Base-by-base conservation (phyloP, 1,140 invertebrate species). In the Arion vulgaris region DNA sequence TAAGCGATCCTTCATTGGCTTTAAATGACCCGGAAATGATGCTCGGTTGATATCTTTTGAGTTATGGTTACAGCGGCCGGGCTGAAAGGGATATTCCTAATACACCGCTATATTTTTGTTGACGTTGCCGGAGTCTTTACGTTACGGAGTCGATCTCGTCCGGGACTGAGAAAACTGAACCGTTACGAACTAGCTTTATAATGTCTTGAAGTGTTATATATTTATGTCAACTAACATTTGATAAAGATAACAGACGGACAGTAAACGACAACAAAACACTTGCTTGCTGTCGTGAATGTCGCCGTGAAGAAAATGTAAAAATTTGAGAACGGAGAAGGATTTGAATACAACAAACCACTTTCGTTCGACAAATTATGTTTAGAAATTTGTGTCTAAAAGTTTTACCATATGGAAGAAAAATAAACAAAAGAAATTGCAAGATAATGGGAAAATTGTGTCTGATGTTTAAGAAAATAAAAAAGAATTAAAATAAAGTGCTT, bases 1-100 rank as follows among this genome's bases (percentile, higher is more conserved):
- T 19, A 17, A 34, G 62, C 62, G 62, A 66, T 32, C n/a, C 62
- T 66, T 66, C 62, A 32, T 66, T 66, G 2, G 62, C 28, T 66
- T n/a, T 28, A 66, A 66, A 66, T 34, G 62, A 66, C 62, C 62
- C 62, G 62, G 62, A 66, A 66, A 66, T 17, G 62, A 66, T 66
- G 28, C n/a, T 28, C 17, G 62, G 28, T 66, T 66, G 62, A 66
- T 66, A 66, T n/a, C 62, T 57, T 23, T 23, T 32, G 62, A 66
- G 62, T 66, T 66, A 66, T 66, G 62, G 28, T n/a, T 66, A 66
- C 1, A 28, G 62, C 28, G n/a, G 62, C 62, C 62, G 62, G 62
- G n/a, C n/a, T 66, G 62, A 66, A 66, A 66, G 5, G 0, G 62
- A 66, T 66, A 66, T 28, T 7, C 62, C 28, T 28, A 66, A 7